A percentile compares a stretch with the other conserved stretches of the same genome.
phyloP scores from a whole-genome alignment of 2,888 invertebrate species.

The Chesias legatella region DNA sequence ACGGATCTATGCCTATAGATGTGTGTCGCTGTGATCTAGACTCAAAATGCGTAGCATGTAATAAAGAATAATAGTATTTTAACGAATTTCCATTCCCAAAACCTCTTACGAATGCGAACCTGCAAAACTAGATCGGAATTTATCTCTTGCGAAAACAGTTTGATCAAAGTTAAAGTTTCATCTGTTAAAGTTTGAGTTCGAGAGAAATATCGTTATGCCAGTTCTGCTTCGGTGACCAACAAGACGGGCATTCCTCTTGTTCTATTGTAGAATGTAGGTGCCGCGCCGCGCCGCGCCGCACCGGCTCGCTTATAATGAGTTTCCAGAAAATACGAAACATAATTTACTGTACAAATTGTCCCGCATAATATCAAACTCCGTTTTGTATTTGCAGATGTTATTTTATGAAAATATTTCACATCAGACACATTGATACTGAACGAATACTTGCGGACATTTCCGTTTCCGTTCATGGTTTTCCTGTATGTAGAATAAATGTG shows the following conservation, averaged over 20 bases:
- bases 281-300: too few species aligned
- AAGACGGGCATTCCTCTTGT: conserved; percentile 18
- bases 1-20: conserved; percentile 49
- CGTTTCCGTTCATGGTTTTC: too few species aligned
- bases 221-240: conserved; percentile 28
- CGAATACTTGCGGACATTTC: too few species aligned
- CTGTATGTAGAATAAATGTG: too few species aligned
- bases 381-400: conserved; percentile 18
- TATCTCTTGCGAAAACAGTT: conserved; percentile 30
- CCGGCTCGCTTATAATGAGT: conserved; percentile 10
- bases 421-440: too few species aligned
- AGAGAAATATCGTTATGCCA: conserved; percentile 30
- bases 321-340: conserved; percentile 13
- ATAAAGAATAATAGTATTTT: conserved; percentile 16
- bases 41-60: conserved; percentile 45
- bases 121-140: conserved; percentile 17
- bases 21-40: conserved; percentile 60
- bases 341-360: conserved; percentile 16
- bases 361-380: conserved; percentile 16
- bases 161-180: conserved; percentile 31
- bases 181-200: conserved; percentile 28
- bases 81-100: conserved; percentile 8
- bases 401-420: conserved; percentile 24
- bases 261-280: conserved; percentile 12
- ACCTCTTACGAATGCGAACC: conserved; percentile 4